Evolutionary conservation across 2,888 invertebrate species (phyloP), one percentile per base, ranked within the genome.

Genomic region (Drosophila neonasuta): DNA sequence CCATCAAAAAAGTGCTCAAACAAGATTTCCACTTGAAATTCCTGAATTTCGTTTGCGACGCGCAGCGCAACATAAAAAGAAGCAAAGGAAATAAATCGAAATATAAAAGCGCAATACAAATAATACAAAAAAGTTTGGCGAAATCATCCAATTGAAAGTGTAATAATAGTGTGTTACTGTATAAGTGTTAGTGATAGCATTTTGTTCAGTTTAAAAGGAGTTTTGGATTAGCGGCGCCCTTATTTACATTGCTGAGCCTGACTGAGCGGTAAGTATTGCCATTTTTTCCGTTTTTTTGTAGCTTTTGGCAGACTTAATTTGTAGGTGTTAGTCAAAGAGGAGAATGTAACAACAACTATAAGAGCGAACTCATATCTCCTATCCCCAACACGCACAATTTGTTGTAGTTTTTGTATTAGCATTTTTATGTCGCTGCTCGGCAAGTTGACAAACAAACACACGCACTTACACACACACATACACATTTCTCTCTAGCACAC

Each of bases 11-110:
- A 85, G 84, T 84, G 85, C 84, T 85, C 87, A 74, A 82, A 84
- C 84, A 77, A 84, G 84, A 84, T 84, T 84, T 84, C 84, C 82
- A 87, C 87, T 84, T 84, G 85, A 86, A 84, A 87, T 84, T 84
- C 84, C 85, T 85, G 87, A 87, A 84, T 85, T 84, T 85, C 68
- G 80, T 80, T 67, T 60, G 74, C 77, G 74, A 63, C 77, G 68
- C 69, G 64, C 68, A 70, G 68, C 73, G 48, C 51, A 58, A 46
- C 64, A 60, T 56, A 64, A 71, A 51, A 52, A 57, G 48, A 68
- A 50, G 39, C 17, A 42, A 57, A 52, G 55, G 44, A 71, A 61
- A 74, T 62, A 68, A 68, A 68, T 77, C 62, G 77, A 62, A 76
- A 75, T 68, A 72, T 58, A 78, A 72, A 78, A 67, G 72, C 79